These are phyloP conservation scores for Scarus forsteni DNA, from an alignment of 2,797 vertebrate genomes.

Conservation along the genomic window DNA sequence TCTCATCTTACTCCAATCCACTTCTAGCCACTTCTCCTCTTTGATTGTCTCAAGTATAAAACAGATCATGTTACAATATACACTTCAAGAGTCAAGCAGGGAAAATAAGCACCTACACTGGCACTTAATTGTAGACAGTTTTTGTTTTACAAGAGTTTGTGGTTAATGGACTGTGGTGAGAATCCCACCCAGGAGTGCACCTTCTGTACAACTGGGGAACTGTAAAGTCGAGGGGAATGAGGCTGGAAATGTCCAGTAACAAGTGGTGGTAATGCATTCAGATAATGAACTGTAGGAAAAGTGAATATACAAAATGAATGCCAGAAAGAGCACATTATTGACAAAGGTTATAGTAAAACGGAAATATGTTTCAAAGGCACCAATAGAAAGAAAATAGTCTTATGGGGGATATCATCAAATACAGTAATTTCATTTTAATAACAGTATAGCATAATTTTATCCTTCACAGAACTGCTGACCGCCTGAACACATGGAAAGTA, in stretches of 20 bases:
- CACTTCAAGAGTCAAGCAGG: slow-evolving; percentile 54
- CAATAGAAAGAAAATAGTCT: too few relatives aligned
- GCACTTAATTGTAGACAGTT: slow-evolving; percentile 63
- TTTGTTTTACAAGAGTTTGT: slow-evolving; percentile 70
- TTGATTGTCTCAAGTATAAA: slow-evolving; percentile 45
- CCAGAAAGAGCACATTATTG: too few relatives aligned
- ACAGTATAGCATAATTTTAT: too few relatives aligned
- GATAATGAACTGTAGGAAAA: not conserved
- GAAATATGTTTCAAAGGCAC: too few relatives aligned
- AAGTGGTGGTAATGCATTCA: not conserved
- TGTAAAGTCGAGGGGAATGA: slow-evolving; percentile 1
- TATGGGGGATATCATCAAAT: too few relatives aligned
- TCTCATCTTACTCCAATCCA: slow-evolving; percentile 25
- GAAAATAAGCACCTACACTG: slow-evolving; percentile 59
- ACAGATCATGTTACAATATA: slow-evolving; percentile 43
- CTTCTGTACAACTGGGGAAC: slow-evolving; percentile 12
- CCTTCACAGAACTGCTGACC: too few relatives aligned
- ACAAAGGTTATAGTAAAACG: too few relatives aligned
- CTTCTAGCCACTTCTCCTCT: slow-evolving; percentile 20
- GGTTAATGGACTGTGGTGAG: slow-evolving; percentile 46
- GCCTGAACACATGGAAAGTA: too few relatives aligned
- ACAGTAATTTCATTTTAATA: too few relatives aligned
- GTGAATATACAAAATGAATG: not conserved
- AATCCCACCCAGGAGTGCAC: slow-evolving; percentile 60
- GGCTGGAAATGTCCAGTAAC: slow-evolving; percentile 9